Evolutionary conservation across 2,888 invertebrate genomes (phyloP).

Genomic region (Nomada hirtipes): DNA sequence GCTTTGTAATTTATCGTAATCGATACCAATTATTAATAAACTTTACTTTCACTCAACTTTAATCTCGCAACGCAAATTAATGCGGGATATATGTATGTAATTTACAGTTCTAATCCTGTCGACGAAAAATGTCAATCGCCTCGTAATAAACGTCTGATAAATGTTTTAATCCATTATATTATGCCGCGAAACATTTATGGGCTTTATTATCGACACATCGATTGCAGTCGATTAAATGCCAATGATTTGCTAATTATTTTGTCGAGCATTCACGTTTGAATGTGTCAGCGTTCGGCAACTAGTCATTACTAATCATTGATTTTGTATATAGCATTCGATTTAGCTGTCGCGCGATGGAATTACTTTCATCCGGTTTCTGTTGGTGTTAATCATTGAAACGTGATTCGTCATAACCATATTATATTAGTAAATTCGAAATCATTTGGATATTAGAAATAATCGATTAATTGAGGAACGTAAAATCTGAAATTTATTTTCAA

Average conservation of each 20-base stretch:
- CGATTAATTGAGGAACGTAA: not conserved
- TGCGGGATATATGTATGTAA: constrained; percentile 15
- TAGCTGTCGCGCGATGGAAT: not conserved
- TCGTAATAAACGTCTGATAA: constrained; percentile 29
- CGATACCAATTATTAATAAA: too few species aligned
- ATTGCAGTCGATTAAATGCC: constrained; percentile 22
- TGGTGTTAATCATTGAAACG: not conserved
- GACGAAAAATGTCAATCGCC: constrained; percentile 40
- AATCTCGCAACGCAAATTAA: constrained; percentile 32
- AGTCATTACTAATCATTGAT: not conserved
- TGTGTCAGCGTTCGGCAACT: not conserved
- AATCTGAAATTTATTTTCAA: not conserved
- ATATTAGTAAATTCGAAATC: not conserved
- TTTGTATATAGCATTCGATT: not conserved
- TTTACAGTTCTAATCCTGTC: not conserved
- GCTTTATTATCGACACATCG: constrained; percentile 19
- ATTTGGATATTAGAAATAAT: not conserved
- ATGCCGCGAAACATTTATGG: constrained; percentile 39
- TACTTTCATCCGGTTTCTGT: not conserved
- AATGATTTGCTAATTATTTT: constrained; percentile 46
- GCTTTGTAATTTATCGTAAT: too few species aligned
- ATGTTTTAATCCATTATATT: constrained; percentile 54
- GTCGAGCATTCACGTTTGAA: constrained; percentile 19
- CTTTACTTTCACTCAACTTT: not conserved
- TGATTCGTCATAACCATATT: not conserved